Evolutionary conservation across 2,888 invertebrate genomes (phyloP).

Genomic region (Hydroisotoma schaefferi): DNA sequence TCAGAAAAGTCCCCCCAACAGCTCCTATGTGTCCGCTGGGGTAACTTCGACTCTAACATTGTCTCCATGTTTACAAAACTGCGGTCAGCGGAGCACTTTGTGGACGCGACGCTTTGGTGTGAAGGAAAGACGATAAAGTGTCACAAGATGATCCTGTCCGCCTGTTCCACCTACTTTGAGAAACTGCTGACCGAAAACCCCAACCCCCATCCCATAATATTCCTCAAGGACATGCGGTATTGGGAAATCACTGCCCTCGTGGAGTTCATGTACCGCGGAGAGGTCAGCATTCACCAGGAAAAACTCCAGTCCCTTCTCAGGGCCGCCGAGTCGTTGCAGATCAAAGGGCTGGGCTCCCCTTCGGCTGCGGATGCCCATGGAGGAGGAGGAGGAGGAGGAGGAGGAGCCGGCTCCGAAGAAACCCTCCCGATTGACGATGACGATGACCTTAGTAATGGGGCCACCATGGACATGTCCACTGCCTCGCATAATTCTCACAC

Average conservation of each 20-base stretch:
- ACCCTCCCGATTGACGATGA: conserved; percentile 23
- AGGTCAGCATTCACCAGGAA: conserved; percentile 48
- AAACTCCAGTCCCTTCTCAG: conserved; percentile 46
- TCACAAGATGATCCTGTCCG: conserved; percentile 49
- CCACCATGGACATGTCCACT: conserved; percentile 38
- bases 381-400: conserved; percentile 8
- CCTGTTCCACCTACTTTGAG: conserved; percentile 48
- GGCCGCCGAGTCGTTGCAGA: conserved; percentile 49
- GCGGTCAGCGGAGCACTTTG: conserved; percentile 46
- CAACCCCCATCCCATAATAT: conserved; percentile 47
- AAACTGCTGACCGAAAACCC: conserved; percentile 45
- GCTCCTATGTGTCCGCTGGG: conserved; percentile 49
- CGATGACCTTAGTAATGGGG: conserved; percentile 31
- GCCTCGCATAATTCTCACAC: background rate
- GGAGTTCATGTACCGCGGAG: conserved; percentile 49
- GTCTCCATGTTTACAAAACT: conserved; percentile 49
- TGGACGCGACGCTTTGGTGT: conserved; percentile 48
- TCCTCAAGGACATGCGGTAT: conserved; percentile 47
- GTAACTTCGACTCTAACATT: conserved; percentile 49
- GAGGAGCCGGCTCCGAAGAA: background rate
- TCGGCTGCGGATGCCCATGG: conserved; percentile 35
- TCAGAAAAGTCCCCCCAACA: conserved; percentile 45
- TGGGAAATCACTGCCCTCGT: conserved; percentile 49
- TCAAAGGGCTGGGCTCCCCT: conserved; percentile 48
- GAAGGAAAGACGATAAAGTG: conserved; percentile 46